These are phyloP conservation scores for Notodonta ziczac DNA, from an alignment of 2,888 invertebrate genomes.

Conservation along the genomic window DNA sequence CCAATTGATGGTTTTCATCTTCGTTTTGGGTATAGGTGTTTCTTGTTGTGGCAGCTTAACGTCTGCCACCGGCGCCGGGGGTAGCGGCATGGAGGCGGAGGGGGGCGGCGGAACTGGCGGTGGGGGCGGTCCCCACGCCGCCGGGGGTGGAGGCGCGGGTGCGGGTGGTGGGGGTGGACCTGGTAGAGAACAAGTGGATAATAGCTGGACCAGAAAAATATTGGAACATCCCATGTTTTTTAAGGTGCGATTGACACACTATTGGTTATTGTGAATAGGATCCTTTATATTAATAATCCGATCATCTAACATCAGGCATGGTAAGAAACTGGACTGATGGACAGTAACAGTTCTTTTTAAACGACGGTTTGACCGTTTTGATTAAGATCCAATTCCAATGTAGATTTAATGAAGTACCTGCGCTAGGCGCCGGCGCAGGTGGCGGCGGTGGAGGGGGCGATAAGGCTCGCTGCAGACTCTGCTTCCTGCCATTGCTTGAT, in stretches of 20 bases:
- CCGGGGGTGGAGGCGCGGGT: constrained; percentile 59
- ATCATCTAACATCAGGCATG: too few species aligned
- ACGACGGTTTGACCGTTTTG: too few species aligned
- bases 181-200: neutral
- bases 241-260: too few species aligned
- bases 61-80: constrained; percentile 67
- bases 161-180: constrained; percentile 41
- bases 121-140: constrained; percentile 72
- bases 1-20: constrained; percentile 99
- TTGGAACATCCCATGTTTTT: too few species aligned
- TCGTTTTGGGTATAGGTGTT: constrained; percentile 96
- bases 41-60: constrained; percentile 93
- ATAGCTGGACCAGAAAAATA: too few species aligned
- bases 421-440: constrained; percentile 63
- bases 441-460: constrained; percentile 83
- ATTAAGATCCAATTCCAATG: too few species aligned
- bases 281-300: too few species aligned
- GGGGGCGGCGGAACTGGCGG: constrained; percentile 74
- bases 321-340: too few species aligned
- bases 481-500: constrained; percentile 86
- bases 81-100: constrained; percentile 65
- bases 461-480: constrained; percentile 80
- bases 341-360: too few species aligned
- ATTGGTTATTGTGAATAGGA: too few species aligned
- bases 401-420: constrained; percentile 30